Evolutionary conservation across 2,113 vertebrate species (phyloP).

Genomic region (Engraulis encrasicolus): DNA sequence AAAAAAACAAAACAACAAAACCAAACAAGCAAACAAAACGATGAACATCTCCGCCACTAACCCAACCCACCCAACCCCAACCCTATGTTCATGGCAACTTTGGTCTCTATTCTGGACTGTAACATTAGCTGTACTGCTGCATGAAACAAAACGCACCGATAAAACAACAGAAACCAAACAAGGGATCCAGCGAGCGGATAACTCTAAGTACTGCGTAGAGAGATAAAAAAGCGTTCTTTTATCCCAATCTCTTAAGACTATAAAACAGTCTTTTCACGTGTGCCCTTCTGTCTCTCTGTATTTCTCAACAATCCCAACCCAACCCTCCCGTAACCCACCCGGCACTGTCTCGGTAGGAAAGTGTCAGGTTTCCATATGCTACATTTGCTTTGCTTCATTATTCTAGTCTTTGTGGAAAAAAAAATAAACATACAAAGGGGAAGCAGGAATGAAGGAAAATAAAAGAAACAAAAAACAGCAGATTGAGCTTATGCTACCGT

Average conservation of each 20-base stretch:
- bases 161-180: conserved; percentile 24
- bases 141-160: conserved; percentile 43
- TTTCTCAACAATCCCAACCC: conserved; percentile 18
- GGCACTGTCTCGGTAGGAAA: conserved; percentile 41
- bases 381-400: conserved; percentile 68
- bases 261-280: conserved; percentile 54
- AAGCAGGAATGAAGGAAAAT: conserved; percentile 37
- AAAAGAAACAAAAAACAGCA: conserved; percentile 12
- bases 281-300: conserved; percentile 46
- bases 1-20: conserved; percentile 22
- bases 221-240: conserved; percentile 51
- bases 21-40: conserved; percentile 29
- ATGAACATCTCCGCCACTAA: background rate
- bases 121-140: conserved; percentile 49
- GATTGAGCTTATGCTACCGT: conserved; percentile 12
- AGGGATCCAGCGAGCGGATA: conserved; percentile 19
- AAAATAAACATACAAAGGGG: conserved; percentile 39
- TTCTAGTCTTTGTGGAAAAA: conserved; percentile 34
- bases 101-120: conserved; percentile 71
- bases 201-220: conserved; percentile 26
- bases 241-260: conserved; percentile 49
- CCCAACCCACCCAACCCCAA: conserved; percentile 30
- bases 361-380: conserved; percentile 68
- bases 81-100: conserved; percentile 59
- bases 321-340: background rate